A percentile compares a stretch with the other conserved stretches of the same genome.
Conservation (phyloP, 2,888 invertebrate genomes). For the Phaedon cochleariae region DNA sequence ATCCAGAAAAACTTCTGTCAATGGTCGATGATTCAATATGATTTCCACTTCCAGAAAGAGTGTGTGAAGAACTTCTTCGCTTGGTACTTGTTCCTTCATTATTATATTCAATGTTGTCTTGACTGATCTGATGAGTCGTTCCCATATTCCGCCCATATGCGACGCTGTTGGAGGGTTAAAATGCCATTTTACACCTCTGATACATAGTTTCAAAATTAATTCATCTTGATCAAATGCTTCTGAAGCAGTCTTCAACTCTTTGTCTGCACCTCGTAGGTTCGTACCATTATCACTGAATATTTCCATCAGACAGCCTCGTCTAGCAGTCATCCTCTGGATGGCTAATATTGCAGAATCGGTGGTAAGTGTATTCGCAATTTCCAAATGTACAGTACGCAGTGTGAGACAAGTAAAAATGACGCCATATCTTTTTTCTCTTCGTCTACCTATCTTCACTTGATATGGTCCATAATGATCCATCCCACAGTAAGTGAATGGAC, state of each 20-base stretch:
- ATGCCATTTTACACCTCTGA: background rate
- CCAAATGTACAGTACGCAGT: background rate
- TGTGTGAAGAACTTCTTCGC: too few relatives aligned
- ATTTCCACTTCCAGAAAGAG: background rate
- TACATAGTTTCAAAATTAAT: background rate
- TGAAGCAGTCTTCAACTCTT: conserved; percentile 66
- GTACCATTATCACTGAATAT: background rate
- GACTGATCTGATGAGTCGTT: background rate
- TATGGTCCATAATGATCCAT: background rate
- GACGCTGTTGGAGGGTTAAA: background rate
- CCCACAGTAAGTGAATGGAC: too few relatives aligned
- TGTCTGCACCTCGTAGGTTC: background rate
- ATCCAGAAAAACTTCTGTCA: too few relatives aligned
- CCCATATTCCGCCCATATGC: background rate
- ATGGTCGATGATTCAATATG: too few relatives aligned
- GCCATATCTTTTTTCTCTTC: background rate
- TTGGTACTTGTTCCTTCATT: too few relatives aligned
- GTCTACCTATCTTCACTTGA: background rate
- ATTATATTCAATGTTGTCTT: too few relatives aligned
- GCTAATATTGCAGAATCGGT: background rate
- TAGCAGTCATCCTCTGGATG: background rate
- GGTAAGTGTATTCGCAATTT: background rate
- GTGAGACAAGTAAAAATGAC: background rate
- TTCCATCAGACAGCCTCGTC: background rate
- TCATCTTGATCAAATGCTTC: conserved; percentile 60